Evolutionary conservation across 2,797 vertebrate species (phyloP), one percentile per base, ranked within the genome.

Genomic region (Glyptemys insculpta): DNA sequence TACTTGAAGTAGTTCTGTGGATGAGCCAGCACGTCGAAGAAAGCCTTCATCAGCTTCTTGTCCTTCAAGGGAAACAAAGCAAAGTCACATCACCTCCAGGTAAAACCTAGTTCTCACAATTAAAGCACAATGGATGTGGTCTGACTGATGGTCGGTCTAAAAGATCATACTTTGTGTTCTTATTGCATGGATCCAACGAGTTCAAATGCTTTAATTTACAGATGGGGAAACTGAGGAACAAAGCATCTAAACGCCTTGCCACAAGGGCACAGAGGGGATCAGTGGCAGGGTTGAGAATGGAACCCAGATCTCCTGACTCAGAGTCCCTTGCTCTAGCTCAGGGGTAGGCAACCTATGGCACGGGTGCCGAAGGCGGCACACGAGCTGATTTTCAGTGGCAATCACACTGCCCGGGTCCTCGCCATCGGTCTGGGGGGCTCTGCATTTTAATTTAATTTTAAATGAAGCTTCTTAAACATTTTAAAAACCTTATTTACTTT

Each of bases 1-100:
- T 99, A 99, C 97, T 99, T 99, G 98, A 99, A 99, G 98, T 99
- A 99, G 98, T 99, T 99, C 98, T 99, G 99, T 89, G 99, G 99
- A 94, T 99, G 99, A 2, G 99, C 99, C 98, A 99, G 98, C 97
- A 99, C 99, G 2, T 99, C 99, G 2, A 99, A 99, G 97, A 99
- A 99, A 96, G 99, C 99, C 98, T 99, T 99, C 98, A 99, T 99
- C 97, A 99, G 98, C 98, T 99, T 99, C 99, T 99, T 99, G 98
- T 99, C 99, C 99, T 99, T 95, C 4, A 16, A 91, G 86, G 91
- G 97, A 95, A 90, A 81, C 89, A 83, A 21, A 91, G 12, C 3
- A 23, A 8, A 56, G 88, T 25, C 81, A 47, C 53, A 49, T 31
- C 59, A 87, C 23, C 34, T 57, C 59, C 15, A 86, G 90, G 53